A percentile compares a stretch with the other conserved stretches of the same genome.
phyloP scores from a whole-genome alignment of 2,888 invertebrate species.

The Conus canariensis region DNA sequence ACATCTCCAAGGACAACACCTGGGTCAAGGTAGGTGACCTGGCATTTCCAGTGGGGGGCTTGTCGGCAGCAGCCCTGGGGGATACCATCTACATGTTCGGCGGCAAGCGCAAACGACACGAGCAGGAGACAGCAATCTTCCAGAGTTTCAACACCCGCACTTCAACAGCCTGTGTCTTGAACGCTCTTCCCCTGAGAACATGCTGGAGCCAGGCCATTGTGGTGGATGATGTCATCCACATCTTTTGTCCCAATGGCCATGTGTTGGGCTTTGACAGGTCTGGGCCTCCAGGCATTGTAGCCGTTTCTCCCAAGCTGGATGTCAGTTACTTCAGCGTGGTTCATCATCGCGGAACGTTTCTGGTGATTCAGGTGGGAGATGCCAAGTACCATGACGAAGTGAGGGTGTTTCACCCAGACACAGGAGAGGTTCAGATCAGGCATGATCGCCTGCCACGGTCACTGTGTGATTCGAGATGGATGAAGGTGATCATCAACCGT shows the following conservation, averaged over 20 bases:
- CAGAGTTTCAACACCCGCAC: slow-evolving; percentile 54
- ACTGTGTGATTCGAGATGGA: slow-evolving; percentile 54
- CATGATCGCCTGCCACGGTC: slow-evolving; percentile 53
- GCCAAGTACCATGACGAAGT: slow-evolving; percentile 51
- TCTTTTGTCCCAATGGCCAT: slow-evolving; percentile 54
- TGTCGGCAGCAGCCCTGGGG: slow-evolving; percentile 50
- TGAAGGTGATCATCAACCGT: slow-evolving; percentile 54
- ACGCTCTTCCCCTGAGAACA: slow-evolving; percentile 46
- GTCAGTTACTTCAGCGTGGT: slow-evolving; percentile 53
- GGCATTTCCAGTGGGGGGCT: slow-evolving; percentile 48
- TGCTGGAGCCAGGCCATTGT: slow-evolving; percentile 54
- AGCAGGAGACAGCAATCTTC: slow-evolving; percentile 49
- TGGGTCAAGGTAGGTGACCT: slow-evolving; percentile 51
- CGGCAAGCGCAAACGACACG: slow-evolving; percentile 49
- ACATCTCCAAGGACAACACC: slow-evolving; percentile 40
- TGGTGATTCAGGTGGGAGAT: slow-evolving; percentile 53
- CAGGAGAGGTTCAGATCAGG: slow-evolving; percentile 45
- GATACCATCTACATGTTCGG: slow-evolving; percentile 55
- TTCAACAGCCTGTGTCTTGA: slow-evolving; percentile 44
- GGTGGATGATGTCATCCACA: slow-evolving; percentile 51
- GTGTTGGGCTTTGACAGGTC: slow-evolving; percentile 47
- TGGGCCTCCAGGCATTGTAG: slow-evolving; percentile 48
- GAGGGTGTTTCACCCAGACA: slow-evolving; percentile 46
- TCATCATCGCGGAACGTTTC: slow-evolving; percentile 49
- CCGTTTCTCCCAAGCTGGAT: slow-evolving; percentile 51